Percentiles rank a stretch among this genome's conserved stretches.
Evolutionary conservation across 2,113 vertebrate genomes (phyloP).

Genomic region (Nycticryphes semicollaris): DNA sequence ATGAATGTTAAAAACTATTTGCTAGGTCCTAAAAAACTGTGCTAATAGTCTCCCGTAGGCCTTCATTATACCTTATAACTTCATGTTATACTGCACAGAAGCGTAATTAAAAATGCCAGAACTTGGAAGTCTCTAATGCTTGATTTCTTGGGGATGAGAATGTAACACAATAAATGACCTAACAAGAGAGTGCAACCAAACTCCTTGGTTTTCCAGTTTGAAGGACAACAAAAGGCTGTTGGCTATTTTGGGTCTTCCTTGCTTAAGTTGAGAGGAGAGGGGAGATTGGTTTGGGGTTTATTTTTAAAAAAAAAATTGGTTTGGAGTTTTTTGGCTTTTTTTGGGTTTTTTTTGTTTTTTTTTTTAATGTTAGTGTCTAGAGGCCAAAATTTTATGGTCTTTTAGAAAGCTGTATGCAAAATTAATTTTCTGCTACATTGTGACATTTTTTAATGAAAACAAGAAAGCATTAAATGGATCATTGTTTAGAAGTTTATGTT

Average conservation of each 20-base stretch:
- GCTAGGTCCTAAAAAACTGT: neutral
- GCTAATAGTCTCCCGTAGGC: conserved; percentile 50
- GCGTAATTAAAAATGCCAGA: conserved; percentile 18
- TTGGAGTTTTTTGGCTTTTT: neutral
- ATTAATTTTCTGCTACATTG: neutral
- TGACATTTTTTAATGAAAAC: neutral
- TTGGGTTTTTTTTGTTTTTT: neutral
- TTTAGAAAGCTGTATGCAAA: neutral
- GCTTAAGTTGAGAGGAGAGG: neutral
- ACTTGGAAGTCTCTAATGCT: neutral
- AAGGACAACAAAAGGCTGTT: neutral
- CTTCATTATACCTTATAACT: conserved; percentile 43
- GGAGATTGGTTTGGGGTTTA: neutral
- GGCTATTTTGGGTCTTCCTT: neutral
- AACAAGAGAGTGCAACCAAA: neutral
- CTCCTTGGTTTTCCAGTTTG: neutral
- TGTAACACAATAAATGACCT: neutral
- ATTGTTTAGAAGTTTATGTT: neutral
- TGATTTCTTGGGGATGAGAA: neutral
- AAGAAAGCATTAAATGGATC: neutral
- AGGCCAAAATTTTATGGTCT: neutral
- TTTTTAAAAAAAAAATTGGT: neutral
- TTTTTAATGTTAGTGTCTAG: neutral
- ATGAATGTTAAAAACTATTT: conserved; percentile 26
- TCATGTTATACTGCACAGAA: neutral